Conservation (phyloP, 2,797 vertebrate genomes). For the Rhinophrynus dorsalis region DNA sequence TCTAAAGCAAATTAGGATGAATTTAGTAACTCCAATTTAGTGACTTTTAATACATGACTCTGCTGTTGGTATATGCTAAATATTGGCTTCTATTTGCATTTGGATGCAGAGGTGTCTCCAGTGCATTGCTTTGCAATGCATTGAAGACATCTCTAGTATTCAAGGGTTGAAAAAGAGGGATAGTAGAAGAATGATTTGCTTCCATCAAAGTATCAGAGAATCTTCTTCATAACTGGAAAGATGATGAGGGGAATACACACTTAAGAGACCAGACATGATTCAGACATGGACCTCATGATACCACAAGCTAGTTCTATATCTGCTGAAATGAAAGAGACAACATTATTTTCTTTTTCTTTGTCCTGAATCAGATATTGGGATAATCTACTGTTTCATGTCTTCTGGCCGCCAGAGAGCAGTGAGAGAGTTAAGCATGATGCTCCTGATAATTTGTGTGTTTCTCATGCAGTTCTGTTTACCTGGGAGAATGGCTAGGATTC, state of each 20-base stretch:
- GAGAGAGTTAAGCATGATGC: constrained; percentile 73
- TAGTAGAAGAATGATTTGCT: background rate
- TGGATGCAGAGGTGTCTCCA: too few relatives aligned
- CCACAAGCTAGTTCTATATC: constrained; percentile 32
- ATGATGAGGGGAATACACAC: constrained; percentile 27
- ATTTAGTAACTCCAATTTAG: too few relatives aligned
- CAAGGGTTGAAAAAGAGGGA: too few relatives aligned
- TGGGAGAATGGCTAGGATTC: constrained; percentile 82
- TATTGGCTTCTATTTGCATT: too few relatives aligned
- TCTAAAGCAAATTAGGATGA: too few relatives aligned
- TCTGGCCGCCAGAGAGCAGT: constrained; percentile 54
- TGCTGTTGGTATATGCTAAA: too few relatives aligned
- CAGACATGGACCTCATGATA: constrained; percentile 40
- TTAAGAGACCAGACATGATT: constrained; percentile 27
- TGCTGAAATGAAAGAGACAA: constrained; percentile 38
- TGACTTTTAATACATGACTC: too few relatives aligned
- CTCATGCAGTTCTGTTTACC: constrained; percentile 92
- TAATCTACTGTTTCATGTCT: constrained; percentile 69
- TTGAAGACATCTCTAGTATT: too few relatives aligned
- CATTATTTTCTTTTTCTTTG: constrained; percentile 56
- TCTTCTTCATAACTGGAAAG: constrained; percentile 16
- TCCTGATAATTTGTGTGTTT: constrained; percentile 81
- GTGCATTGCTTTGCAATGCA: too few relatives aligned
- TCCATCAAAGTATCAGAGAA: background rate
- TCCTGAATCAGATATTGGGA: constrained; percentile 68